These are phyloP conservation scores for Noctuana brunneofusca DNA, from an alignment of 2,888 invertebrate species.

Conservation along the genomic window DNA sequence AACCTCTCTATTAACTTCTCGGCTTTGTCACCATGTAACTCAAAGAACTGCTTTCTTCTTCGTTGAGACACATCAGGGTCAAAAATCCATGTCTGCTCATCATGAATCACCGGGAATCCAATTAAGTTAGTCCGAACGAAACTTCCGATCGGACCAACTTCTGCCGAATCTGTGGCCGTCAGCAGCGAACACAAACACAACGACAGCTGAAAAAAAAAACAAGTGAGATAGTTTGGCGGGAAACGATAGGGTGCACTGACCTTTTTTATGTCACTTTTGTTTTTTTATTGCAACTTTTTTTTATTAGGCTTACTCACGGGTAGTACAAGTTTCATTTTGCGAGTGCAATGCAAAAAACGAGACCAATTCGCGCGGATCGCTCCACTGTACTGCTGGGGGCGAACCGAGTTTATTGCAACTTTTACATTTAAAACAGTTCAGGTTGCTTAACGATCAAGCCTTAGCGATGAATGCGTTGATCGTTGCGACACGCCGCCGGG, in stretches of 20 bases:
- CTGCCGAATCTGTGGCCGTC: constrained; percentile 41
- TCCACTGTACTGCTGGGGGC: constrained; percentile 47
- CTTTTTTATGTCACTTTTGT: not conserved
- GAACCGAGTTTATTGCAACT: constrained; percentile 58
- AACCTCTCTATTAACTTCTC: constrained; percentile 85
- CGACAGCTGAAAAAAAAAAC: constrained; percentile 59
- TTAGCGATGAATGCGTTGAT: constrained; percentile 26
- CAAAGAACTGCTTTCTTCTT: constrained; percentile 83
- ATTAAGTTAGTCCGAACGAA: constrained; percentile 80
- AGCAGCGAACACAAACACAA: constrained; percentile 49
- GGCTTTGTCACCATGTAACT: constrained; percentile 84
- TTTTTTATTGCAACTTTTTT: not conserved
- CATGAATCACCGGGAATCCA: constrained; percentile 84
- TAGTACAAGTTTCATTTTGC: constrained; percentile 50
- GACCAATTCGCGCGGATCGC: constrained; percentile 45
- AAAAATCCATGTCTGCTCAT: constrained; percentile 83
- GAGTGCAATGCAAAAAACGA: constrained; percentile 31
- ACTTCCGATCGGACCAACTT: constrained; percentile 56
- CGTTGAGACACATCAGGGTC: constrained; percentile 85
- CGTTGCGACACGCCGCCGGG: constrained; percentile 27
- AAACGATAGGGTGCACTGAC: not conserved
- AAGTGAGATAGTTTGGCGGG: constrained; percentile 39
- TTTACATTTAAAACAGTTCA: constrained; percentile 71
- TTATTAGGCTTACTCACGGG: constrained; percentile 49
- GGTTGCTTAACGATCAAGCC: constrained; percentile 46